phyloP scores from a whole-genome alignment of 2,797 vertebrate species.

The Smutsia gigantea region DNA sequence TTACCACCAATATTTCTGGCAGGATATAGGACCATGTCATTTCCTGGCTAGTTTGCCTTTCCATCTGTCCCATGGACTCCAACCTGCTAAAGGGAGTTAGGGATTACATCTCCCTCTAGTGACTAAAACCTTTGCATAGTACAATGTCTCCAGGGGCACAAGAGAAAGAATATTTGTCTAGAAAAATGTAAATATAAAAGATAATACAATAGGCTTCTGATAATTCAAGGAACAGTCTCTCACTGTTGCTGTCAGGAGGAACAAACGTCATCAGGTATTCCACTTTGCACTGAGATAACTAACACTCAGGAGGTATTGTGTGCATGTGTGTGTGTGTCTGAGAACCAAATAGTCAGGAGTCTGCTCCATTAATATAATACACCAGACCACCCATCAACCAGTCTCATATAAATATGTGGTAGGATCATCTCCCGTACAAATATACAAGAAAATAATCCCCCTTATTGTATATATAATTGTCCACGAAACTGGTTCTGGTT shows the following conservation, averaged over 20 bases:
- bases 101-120: slow-evolving; percentile 75
- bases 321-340: neutral
- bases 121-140: slow-evolving; percentile 33
- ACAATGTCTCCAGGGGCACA: neutral
- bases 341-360: neutral
- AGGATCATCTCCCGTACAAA: neutral
- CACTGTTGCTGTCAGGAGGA: neutral
- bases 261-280: neutral
- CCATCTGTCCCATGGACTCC: neutral
- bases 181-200: slow-evolving; percentile 2
- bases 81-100: neutral
- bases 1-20: slow-evolving; percentile 33
- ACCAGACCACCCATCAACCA: neutral
- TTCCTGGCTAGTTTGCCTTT: slow-evolving; percentile 12
- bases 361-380: neutral
- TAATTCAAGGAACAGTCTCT: neutral
- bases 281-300: neutral
- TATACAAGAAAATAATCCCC: neutral
- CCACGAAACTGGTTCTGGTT: neutral
- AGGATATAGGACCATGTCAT: slow-evolving; percentile 18
- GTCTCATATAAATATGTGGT: neutral
- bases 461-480: neutral
- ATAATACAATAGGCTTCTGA: neutral
- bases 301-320: neutral
- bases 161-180: slow-evolving; percentile 36